Base-by-base conservation (phyloP, 2,113 vertebrate species). In the Toxostoma redivivum region DNA sequence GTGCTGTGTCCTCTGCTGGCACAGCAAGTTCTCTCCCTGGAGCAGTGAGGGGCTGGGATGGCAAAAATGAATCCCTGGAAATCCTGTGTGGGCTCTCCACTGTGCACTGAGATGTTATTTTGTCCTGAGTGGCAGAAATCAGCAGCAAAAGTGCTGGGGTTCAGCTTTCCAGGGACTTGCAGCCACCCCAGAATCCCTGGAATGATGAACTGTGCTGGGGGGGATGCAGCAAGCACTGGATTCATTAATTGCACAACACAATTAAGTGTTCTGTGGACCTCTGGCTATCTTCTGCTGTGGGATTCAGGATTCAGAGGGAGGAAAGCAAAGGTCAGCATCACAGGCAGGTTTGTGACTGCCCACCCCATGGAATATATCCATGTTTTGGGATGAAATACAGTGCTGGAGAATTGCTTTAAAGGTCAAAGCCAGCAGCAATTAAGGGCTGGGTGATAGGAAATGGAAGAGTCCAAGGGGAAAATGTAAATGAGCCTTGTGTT, bases 341-440 rank as follows among this genome's bases (percentile, higher is more conserved):
- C 24, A 22, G 66, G 30, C 27, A 56, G 71, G 70, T 53, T 47
- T 40, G 30, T 38, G 77, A 70, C 81, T 90, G 72, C 33, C 74
- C 7, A 2, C 31, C 37, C 37, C 2, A 18, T 7, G 25, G 58
- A 48, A 89, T 19, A 53, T 1, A 71, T n/a, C 21, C 24, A 9
- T 70, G 86, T 81, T 88, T 53, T 73, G 72, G 82, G 71, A 81
- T 92, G 84, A 82, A 86, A 71, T 19, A 23, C 83, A 35, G 40
- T 6, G 45, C 17, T 69, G 50, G 48, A 45, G 28, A 83, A 90
- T 72, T 62, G 47, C 38, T 57, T n/a, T 69, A 79, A 95, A 97
- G 85, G 80, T 81, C 94, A 94, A 56, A 93, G 47, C 15, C 54
- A 80, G 95, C 50, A 87, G 54, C 47, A 91, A 89, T 96, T 83